These are phyloP conservation scores for Marasmarcha lunaedactyla DNA, from an alignment of 2,888 invertebrate species.

Conservation along the genomic window DNA sequence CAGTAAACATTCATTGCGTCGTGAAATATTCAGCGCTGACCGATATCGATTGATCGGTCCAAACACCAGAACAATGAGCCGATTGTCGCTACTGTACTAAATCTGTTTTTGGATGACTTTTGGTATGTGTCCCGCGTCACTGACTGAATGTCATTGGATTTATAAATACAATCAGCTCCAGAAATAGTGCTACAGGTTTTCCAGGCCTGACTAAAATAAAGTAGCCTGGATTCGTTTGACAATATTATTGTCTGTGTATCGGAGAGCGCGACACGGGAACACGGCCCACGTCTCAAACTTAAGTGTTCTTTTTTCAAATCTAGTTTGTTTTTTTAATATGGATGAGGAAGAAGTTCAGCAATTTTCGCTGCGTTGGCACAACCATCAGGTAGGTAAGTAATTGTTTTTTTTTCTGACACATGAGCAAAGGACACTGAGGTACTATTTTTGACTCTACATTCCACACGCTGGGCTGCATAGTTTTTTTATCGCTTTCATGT, in stretches of 20 bases:
- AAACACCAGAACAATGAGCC: constrained; percentile 54
- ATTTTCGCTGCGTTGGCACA: constrained; percentile 89
- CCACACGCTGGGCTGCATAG: neutral
- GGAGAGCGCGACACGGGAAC: constrained; percentile 36
- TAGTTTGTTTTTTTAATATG: constrained; percentile 38
- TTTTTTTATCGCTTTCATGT: no score
- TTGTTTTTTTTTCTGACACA: constrained; percentile 37
- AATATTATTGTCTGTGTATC: constrained; percentile 60
- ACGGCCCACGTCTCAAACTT: constrained; percentile 23
- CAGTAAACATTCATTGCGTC: neutral
- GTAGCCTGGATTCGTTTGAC: constrained; percentile 68
- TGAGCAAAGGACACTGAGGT: constrained; percentile 16
- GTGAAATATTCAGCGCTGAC: neutral
- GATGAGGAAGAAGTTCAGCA: constrained; percentile 77
- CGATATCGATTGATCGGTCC: constrained; percentile 34
- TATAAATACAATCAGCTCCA: constrained; percentile 71
- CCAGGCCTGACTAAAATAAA: constrained; percentile 71
- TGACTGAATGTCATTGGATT: constrained; percentile 68
- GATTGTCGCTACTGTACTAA: constrained; percentile 55
- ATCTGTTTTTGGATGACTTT: constrained; percentile 70
- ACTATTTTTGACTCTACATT: constrained; percentile 7
- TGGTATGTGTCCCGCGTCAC: constrained; percentile 67
- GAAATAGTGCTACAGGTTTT: constrained; percentile 72
- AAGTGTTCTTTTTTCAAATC: constrained; percentile 32
- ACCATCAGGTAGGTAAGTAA: constrained; percentile 77